Percentiles rank a stretch among this genome's conserved stretches.
These are phyloP conservation scores for Netelia fuscicornis DNA, from an alignment of 2,888 invertebrate species.

Conservation along the genomic window DNA sequence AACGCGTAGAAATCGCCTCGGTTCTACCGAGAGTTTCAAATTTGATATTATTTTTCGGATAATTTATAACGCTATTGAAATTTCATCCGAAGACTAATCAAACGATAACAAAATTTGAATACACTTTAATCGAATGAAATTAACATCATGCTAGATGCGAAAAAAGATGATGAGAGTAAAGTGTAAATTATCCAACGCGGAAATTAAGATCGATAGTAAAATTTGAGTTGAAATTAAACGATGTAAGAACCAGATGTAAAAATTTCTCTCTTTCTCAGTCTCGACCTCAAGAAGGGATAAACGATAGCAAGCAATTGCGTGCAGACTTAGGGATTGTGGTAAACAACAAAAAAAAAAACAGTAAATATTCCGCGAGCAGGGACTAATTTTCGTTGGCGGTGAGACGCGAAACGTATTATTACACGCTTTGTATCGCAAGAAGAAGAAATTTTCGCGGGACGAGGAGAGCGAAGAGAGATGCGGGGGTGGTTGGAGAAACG, in stretches of 20 bases:
- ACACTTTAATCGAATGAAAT: background rate
- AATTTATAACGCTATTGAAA: background rate
- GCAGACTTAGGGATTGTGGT: background rate
- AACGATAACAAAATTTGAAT: background rate
- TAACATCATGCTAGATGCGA: background rate
- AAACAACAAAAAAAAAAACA: background rate
- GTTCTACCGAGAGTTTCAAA: too few species aligned
- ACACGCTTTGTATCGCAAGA: slow-evolving; percentile 70
- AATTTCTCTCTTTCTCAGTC: slow-evolving; percentile 2
- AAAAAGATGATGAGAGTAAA: background rate
- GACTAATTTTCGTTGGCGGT: slow-evolving; percentile 49
- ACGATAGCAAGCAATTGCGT: slow-evolving; percentile 45
- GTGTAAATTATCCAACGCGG: background rate
- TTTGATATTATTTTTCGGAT: background rate
- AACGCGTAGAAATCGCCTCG: too few species aligned
- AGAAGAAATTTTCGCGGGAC: slow-evolving; percentile 64
- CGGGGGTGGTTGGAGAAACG: slow-evolving; percentile 52
- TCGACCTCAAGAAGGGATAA: slow-evolving; percentile 13
- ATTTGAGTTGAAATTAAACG: slow-evolving; percentile 45
- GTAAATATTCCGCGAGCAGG: background rate
- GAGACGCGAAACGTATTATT: slow-evolving; percentile 73
- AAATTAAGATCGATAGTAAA: slow-evolving; percentile 30
- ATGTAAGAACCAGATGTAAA: slow-evolving; percentile 16
- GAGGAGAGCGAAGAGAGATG: slow-evolving; percentile 5
- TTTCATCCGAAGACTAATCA: background rate